These are phyloP conservation scores for Heterodera filipjevi DNA, from an alignment of 2,888 invertebrate species.

Conservation along the genomic window DNA sequence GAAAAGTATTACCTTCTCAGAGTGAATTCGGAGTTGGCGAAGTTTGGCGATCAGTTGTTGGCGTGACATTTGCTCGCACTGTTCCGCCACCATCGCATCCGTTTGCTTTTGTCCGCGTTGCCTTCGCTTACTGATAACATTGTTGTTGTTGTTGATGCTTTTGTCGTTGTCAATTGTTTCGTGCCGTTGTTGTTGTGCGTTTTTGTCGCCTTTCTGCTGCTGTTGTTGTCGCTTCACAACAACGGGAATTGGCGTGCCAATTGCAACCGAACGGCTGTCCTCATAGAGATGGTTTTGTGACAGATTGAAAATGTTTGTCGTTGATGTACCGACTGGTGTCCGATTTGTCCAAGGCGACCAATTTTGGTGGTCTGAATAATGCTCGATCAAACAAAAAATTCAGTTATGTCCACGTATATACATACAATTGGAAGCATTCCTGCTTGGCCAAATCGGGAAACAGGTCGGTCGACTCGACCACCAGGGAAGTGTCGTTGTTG, in stretches of 20 bases:
- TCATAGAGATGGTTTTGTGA: neutral
- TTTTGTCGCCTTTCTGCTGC: neutral
- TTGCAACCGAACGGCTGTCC: neutral
- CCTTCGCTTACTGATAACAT: neutral
- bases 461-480: conserved; percentile 1
- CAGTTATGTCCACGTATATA: too few relatives aligned
- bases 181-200: neutral
- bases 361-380: conserved; percentile 27
- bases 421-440: conserved; percentile 31
- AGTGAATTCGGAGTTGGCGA: conserved; percentile 7
- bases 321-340: conserved; percentile 8
- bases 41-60: neutral
- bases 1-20: conserved; percentile 27
- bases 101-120: neutral
- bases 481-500: neutral
- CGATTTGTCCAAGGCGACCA: conserved; percentile 7
- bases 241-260: neutral
- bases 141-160: neutral
- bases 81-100: neutral
- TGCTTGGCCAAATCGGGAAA: conserved; percentile 6
- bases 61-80: neutral
- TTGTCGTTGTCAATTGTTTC: too few relatives aligned
- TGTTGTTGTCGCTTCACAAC: neutral
- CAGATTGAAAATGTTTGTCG: conserved; percentile 1
- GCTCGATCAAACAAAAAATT: conserved; percentile 34